A percentile compares a stretch with the other conserved stretches of the same genome.
Conservation (phyloP, 2,888 invertebrate genomes). For the Dicycla oo region DNA sequence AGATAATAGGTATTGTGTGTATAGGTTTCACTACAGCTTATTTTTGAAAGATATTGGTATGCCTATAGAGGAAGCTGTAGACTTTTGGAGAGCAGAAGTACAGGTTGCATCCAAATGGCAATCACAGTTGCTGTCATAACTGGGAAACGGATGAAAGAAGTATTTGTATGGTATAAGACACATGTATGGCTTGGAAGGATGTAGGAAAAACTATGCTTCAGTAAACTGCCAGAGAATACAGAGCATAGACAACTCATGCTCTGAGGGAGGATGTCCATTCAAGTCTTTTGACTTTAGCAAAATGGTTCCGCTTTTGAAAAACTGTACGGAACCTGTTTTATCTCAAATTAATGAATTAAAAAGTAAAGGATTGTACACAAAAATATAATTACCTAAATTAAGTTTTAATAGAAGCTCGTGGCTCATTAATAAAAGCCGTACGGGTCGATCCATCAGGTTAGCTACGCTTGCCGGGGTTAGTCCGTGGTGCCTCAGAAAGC, state of each 20-base stretch:
- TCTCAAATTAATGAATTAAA: conserved; percentile 78
- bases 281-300: conserved; percentile 88
- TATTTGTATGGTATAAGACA: conserved; percentile 93
- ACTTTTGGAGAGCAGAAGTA: conserved; percentile 93
- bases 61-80: conserved; percentile 91
- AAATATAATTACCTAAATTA: no score
- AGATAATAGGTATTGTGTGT: no score
- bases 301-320: conserved; percentile 79
- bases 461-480: no score
- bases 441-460: no score
- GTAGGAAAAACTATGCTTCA: conserved; percentile 91
- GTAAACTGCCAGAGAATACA: conserved; percentile 91
- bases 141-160: conserved; percentile 92
- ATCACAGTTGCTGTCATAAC: conserved; percentile 90
- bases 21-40: conserved; percentile 92
- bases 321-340: conserved; percentile 66
- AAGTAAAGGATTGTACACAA: conserved; percentile 73
- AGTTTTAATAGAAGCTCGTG: no score
- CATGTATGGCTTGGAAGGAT: conserved; percentile 93
- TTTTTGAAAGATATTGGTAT: conserved; percentile 94
- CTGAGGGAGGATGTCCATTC: conserved; percentile 92
- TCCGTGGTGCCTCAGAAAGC: no score
- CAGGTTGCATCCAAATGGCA: conserved; percentile 83
- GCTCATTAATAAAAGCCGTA: no score
- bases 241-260: conserved; percentile 84